Base-by-base conservation (phyloP, 2,113 vertebrate genomes). In the Antennarius striatus region DNA sequence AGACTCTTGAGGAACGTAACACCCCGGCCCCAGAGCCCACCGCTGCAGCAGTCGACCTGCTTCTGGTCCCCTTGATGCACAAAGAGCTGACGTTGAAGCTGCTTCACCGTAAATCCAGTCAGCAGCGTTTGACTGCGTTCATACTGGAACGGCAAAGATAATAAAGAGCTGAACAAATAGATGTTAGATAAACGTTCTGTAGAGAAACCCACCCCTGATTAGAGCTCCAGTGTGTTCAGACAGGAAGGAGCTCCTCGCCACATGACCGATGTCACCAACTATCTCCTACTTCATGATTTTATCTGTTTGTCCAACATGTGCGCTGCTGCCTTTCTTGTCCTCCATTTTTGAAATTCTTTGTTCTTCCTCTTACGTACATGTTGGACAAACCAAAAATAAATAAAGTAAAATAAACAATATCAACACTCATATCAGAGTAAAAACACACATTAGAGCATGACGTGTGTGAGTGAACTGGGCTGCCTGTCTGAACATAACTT, bases 61-160 rank as follows among this genome's bases (percentile, higher is more conserved):
- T 76, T 65, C n/a, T 73, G 51, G 57, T 70, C 65, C 61, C 57
- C 58, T 45, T 15, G 61, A 60, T 5, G 83, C 86, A 78, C 81
- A 75, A 64, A 65, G 46, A 80, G 70, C 45, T 60, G 67, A 52
- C 11, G 5, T 14, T 54, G 62, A 58, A 28, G 29, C 11, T 1
- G n/a, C n/a, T 22, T 6, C 39, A 40, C 17, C 52, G 52, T 15
- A 10, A 56, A 30, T 52, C 10, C 58, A 53, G 11, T 36, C 42
- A 4, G 39, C 52, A 51, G 48, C 60, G n/a, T 43, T 46, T 3
- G 10, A 65, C 2, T n/a, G 8, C 39, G 39, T 40, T 10, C 39
- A 40, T 40, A 40, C 4, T 17, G n/a, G 43, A 60, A 30, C 36
- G 42, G 29, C 16, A 52, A 7, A 39, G 14, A 62, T 9, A n/a